Percentiles rank a stretch among this genome's conserved stretches.
These are phyloP conservation scores for Invenusta paracnida DNA, from an alignment of 2,888 invertebrate genomes.

Conservation along the genomic window DNA sequence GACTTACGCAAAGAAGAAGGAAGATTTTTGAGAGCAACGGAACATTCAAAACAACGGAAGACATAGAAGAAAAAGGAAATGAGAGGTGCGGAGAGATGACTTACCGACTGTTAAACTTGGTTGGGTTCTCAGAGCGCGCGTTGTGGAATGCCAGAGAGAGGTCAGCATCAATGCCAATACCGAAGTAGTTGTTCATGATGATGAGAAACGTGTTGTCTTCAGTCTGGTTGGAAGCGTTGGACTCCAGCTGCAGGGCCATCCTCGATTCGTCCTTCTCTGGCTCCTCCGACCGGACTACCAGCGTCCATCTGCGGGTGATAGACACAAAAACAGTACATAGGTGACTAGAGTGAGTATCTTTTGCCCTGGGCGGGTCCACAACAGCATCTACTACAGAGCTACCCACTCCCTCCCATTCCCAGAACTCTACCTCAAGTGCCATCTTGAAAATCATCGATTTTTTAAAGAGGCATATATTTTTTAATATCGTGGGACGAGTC, in stretches of 20 bases:
- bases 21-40: too few species aligned
- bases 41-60: too few species aligned
- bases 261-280: slow-evolving; percentile 61
- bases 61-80: neutral
- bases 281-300: slow-evolving; percentile 85
- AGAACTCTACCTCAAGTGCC: too few species aligned
- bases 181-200: slow-evolving; percentile 99
- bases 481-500: too few species aligned
- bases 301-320: slow-evolving; percentile 76
- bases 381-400: too few species aligned
- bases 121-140: slow-evolving; percentile 93
- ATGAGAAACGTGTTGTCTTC: slow-evolving; percentile 98
- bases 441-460: too few species aligned
- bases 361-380: too few species aligned
- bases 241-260: slow-evolving; percentile 59
- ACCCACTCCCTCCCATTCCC: too few species aligned
- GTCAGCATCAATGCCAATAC: slow-evolving; percentile 98
- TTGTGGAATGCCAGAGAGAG: slow-evolving; percentile 97
- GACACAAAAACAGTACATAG: neutral
- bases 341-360: too few species aligned
- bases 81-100: slow-evolving; percentile 37
- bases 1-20: too few species aligned
- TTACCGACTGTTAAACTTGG: slow-evolving; percentile 82
- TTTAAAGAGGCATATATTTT: too few species aligned
- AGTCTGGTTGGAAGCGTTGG: slow-evolving; percentile 62